These are phyloP conservation scores for Chloropsis hardwickii DNA, from an alignment of 2,113 vertebrate genomes.

Conservation along the genomic window DNA sequence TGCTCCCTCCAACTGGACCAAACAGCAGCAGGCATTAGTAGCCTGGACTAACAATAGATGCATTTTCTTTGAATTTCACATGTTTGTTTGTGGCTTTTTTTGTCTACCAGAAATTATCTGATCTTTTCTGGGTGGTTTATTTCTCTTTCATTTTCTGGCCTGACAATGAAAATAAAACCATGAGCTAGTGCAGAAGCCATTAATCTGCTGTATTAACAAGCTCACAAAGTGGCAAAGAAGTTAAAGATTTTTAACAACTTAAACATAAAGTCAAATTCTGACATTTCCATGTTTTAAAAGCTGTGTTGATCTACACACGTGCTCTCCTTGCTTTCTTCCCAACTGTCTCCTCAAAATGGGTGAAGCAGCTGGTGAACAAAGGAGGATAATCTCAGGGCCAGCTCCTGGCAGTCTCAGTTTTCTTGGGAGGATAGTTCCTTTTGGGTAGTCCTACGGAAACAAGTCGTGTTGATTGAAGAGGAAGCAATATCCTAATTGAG, in stretches of 20 bases:
- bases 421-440: not conserved
- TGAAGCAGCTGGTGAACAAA: not conserved
- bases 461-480: not conserved
- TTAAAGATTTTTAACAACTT: not conserved
- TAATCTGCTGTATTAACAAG: not conserved
- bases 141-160: not conserved
- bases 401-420: not conserved
- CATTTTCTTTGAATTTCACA: not conserved
- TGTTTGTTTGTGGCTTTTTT: not conserved
- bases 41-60: not conserved
- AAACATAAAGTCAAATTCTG: not conserved
- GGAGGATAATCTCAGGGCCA: not conserved
- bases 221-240: not conserved
- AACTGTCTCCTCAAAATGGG: not conserved
- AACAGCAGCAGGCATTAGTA: not conserved
- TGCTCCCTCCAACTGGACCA: not conserved
- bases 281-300: not conserved
- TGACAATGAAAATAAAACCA: not conserved
- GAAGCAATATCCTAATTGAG: not conserved
- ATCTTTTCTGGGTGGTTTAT: not conserved
- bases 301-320: not conserved
- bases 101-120: not conserved
- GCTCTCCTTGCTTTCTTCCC: not conserved
- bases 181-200: not conserved
- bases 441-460: not conserved